Base-by-base conservation (phyloP, 2,888 invertebrate species). In the Dione vanillae region DNA sequence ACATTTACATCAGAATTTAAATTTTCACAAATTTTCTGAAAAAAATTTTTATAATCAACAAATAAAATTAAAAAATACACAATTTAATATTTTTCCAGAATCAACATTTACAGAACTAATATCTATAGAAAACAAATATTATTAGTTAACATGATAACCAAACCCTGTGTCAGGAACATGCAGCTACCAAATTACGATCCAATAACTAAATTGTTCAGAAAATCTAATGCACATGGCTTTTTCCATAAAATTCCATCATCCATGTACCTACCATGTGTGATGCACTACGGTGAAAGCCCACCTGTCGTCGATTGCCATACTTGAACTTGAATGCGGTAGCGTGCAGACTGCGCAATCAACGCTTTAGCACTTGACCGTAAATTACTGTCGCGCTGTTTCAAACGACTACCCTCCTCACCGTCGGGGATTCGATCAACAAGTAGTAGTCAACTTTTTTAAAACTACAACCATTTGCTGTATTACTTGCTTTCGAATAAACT, bases 281-380 rank as follows among this genome's bases (percentile, higher is more conserved):
- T n/a, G n/a, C n/a, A n/a, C n/a, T 27, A 61, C 43, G 10, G 27
- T 45, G 12, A 65, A 51, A 59, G 41, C 41, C 49, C 66, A 61
- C 51, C 66, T 70, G 71, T 40, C 56, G 65, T 58, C 45, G 58
- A 67, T 59, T 67, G 58, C 69, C 61, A 58, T n/a, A 64, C 41
- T 47, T 71, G 73, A 73, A 73, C 73, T 73, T 71, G 73, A 69
- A 61, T 71, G 71, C 67, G 67, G 67, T 73, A 61, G 73, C 73
- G 73, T 73, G 73, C 61, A 70, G 69, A 27, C 67, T 49, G 20
- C 59, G 64, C 43, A 67, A 70, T 72, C 70, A 69, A 65, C 67
- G 35, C 65, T 49, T 54, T 58, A 59, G 59, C 64, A 72, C 69
- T 71, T 73, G 68, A 69, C 69, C 71, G 73, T 65, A 62, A 71